These are phyloP conservation scores for Elanoides forficatus DNA, from an alignment of 2,113 vertebrate genomes.

Conservation along the genomic window DNA sequence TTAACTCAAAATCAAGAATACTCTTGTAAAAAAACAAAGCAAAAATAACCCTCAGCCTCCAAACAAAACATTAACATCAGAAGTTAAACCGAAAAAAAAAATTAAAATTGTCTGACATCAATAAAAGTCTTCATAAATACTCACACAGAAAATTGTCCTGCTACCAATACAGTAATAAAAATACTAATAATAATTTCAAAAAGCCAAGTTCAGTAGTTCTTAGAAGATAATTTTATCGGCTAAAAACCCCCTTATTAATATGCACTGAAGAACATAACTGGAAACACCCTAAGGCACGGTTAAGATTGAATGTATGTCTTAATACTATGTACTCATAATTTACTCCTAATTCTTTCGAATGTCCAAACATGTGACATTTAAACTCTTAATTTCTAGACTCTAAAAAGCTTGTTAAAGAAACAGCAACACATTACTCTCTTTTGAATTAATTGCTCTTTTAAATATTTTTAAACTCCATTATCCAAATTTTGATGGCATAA, in stretches of 20 bases:
- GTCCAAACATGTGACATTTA: neutral
- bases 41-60: neutral
- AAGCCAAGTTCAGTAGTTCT: neutral
- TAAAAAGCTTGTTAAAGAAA: neutral
- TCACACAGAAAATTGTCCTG: neutral
- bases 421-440: neutral
- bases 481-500: neutral
- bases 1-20: neutral
- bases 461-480: neutral
- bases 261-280: neutral
- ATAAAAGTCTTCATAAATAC: neutral
- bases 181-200: neutral
- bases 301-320: neutral
- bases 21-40: neutral
- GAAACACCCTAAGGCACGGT: neutral
- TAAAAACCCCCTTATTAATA: neutral
- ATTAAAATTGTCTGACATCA: neutral
- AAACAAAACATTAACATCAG: neutral
- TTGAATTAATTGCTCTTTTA: neutral
- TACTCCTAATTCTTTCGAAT: neutral
- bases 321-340: neutral
- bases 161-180: neutral
- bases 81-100: neutral
- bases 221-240: neutral
- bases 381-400: neutral